Evolutionary conservation across 2,113 vertebrate genomes (phyloP).

Genomic region (Todiramphus saurophagus): DNA sequence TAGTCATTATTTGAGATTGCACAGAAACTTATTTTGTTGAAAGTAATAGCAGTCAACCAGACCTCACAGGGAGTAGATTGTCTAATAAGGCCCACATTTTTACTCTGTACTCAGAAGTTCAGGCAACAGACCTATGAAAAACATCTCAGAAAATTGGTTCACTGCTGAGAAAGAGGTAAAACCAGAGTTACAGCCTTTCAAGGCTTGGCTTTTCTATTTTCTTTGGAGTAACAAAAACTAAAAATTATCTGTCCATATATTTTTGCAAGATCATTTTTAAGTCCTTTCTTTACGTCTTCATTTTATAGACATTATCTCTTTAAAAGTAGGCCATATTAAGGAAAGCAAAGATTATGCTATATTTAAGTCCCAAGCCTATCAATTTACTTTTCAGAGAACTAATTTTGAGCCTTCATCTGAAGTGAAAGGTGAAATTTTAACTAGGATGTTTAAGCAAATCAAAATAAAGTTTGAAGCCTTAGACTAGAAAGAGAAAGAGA

Average conservation of each 20-base stretch:
- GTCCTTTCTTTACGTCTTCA: not conserved
- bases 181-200: not conserved
- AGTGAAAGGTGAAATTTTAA: not conserved
- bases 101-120: not conserved
- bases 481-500: not conserved
- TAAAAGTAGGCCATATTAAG: not conserved
- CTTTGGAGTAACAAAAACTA: not conserved
- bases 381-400: not conserved
- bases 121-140: not conserved
- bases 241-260: not conserved
- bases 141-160: not conserved
- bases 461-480: not conserved
- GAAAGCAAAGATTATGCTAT: not conserved
- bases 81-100: not conserved
- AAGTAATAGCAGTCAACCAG: not conserved
- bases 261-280: not conserved
- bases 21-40: not conserved
- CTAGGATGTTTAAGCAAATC: not conserved
- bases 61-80: not conserved
- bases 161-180: not conserved
- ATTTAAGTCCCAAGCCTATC: not conserved
- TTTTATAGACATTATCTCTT: not conserved
- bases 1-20: conserved; percentile 1
- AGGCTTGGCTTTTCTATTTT: not conserved
- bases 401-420: not conserved